Base-by-base conservation (phyloP, 2,888 invertebrate species). In the Dorcus hopei region DNA sequence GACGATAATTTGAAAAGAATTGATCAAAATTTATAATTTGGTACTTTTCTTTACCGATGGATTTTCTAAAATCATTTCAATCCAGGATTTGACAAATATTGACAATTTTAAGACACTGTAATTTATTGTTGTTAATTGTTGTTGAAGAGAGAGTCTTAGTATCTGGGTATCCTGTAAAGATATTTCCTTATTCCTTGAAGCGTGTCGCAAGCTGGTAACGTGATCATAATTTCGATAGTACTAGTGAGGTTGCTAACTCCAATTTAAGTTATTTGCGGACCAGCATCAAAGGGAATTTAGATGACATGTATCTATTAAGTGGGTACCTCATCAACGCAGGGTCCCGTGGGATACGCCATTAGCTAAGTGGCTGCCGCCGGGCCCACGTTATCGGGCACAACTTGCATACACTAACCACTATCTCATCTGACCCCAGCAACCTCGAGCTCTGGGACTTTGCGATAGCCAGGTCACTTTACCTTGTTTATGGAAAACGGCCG, bases 271-370 rank as follows among this genome's bases (percentile, higher is more conserved):
- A 69, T 68, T 68, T 68, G 68, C 67, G 65, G 61, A 54, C 58
- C 53, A 54, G 63, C 65, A 65, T 67, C 68, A 67, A 68, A 68
- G 67, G 64, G 66, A 68, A 66, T 69, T 67, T 67, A 66, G 69
- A 69, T 68, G 69, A 67, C 68, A 64, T 67, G 66, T 69, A 68
- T 67, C 68, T 68, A 65, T 69, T 69, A 69, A 67, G 67, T 64
- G 61, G 61, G 59, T 62, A 64, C 67, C 66, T 69, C 69, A 68
- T 68, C 67, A 68, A 63, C 63, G 65, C 51, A 49, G 55, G 61
- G 61, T 61, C 66, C 61, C 68, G 43, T 52, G 65, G 66, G 66
- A 65, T 58, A 58, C 62, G 55, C 69, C 67, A 70, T 70, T 70
- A 70, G 68, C 68, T 68, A 70, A 70, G 69, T 45, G 45, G 63